Evolutionary conservation across 2,797 vertebrate species (phyloP), one percentile per base, ranked within the genome.

Genomic region (Poecilia gillii): DNA sequence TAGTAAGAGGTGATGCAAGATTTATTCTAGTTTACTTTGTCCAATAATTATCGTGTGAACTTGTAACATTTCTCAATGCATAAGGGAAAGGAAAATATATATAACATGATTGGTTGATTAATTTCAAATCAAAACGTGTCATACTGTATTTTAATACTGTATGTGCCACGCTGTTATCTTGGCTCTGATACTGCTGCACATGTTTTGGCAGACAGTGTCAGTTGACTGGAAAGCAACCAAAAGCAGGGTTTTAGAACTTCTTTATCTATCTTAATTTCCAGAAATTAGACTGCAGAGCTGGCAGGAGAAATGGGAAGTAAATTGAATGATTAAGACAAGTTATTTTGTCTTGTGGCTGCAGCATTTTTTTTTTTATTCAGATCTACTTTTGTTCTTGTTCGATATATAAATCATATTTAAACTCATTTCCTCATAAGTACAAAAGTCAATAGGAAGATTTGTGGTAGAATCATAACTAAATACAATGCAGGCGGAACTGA

Each of bases 231-330:
- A 11, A 39, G 41, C 41, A 77, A 81, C 43, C 78, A 87, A 66
- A 85, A 31, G 79, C 59, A 33, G 13, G 31, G 45, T 43, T 47
- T 83, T 36, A 72, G 75, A 64, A 57, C 43, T 46, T 79, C 39
- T 80, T 81, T 74, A 74, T 85, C 25, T 55, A 3, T 77, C 84
- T 84, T 76, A n/a, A 77, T 87, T 81, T 81, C 47, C 16, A 76
- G 31, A 88, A 82, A 74, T 76, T 3, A 76, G 39, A 74, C 74
- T 51, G 64, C 41, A 59, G 74, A 78, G 77, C 23, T 23, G 14
- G 57, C 64, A 75, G 66, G 76, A 77, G 51, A 77, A 75, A 73
- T 51, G 1, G 43, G 43, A 85, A 76, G 71, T 53, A 74, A 81
- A 81, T 70, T 59, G 43, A 78, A 78, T 76, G 33, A 82, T 85